Conservation (phyloP, 2,888 invertebrate species). For the Capitulum mitella region DNA sequence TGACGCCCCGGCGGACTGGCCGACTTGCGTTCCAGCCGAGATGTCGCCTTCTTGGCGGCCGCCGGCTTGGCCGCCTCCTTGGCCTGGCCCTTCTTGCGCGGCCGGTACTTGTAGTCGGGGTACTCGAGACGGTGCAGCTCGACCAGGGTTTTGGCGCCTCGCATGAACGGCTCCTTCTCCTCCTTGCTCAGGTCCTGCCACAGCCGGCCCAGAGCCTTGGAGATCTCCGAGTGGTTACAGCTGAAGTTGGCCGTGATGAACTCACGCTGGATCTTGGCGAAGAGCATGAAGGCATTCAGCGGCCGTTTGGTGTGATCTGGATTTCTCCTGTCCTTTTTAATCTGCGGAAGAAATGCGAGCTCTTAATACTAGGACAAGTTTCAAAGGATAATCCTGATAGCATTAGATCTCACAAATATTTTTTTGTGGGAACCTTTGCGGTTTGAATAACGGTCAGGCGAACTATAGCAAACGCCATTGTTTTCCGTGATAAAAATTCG, state of each 20-base stretch:
- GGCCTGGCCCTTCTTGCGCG: conserved; percentile 26
- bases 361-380: neutral
- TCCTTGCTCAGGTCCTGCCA: conserved; percentile 29
- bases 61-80: neutral
- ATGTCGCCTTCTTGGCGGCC: neutral
- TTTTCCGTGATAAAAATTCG: too few relatives aligned
- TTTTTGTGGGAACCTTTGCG: too few relatives aligned
- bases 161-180: conserved; percentile 29
- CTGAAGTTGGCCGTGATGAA: conserved; percentile 26
- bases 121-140: conserved; percentile 28
- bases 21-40: neutral
- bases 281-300: conserved; percentile 31
- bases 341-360: neutral
- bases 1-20: neutral
- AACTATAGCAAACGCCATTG: too few relatives aligned
- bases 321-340: conserved; percentile 11
- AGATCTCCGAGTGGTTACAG: conserved; percentile 28
- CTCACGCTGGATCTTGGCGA: conserved; percentile 29
- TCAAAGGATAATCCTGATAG: too few relatives aligned
- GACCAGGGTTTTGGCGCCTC: conserved; percentile 27
- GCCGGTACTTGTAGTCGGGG: conserved; percentile 31
- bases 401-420: too few relatives aligned
- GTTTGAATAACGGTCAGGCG: too few relatives aligned
- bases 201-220: conserved; percentile 28
- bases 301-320: conserved; percentile 28